These are phyloP conservation scores for Junonia oenone DNA, from an alignment of 2,888 invertebrate genomes.

Conservation along the genomic window DNA sequence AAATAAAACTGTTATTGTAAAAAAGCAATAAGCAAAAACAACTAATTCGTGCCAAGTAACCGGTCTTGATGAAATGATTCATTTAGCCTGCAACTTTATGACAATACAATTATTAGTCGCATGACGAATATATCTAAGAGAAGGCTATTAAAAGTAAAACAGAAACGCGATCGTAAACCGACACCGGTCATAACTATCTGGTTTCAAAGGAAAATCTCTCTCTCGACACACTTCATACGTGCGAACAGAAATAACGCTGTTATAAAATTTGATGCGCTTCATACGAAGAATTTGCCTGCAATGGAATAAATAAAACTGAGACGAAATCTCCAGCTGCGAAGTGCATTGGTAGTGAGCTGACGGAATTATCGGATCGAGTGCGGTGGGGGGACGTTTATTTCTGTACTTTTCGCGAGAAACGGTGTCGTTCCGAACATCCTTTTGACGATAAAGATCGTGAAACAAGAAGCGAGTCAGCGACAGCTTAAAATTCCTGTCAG, in stretches of 20 bases:
- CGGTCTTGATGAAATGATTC: background rate
- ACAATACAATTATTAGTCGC: background rate
- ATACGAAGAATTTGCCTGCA: slow-evolving; percentile 40
- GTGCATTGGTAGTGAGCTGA: slow-evolving; percentile 66
- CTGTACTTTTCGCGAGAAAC: slow-evolving; percentile 67
- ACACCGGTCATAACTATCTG: slow-evolving; percentile 51
- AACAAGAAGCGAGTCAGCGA: background rate
- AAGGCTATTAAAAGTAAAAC: slow-evolving; percentile 53
- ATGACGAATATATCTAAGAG: slow-evolving; percentile 35
- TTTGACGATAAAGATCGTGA: slow-evolving; percentile 27
- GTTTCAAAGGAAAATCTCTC: slow-evolving; percentile 67
- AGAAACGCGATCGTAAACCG: slow-evolving; percentile 52
- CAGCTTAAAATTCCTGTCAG: slow-evolving; percentile 4
- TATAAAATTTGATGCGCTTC: slow-evolving; percentile 39
- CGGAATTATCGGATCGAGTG: slow-evolving; percentile 60
- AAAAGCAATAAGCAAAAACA: background rate
- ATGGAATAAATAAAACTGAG: slow-evolving; percentile 49
- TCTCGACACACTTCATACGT: slow-evolving; percentile 40
- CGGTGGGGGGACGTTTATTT: slow-evolving; percentile 65
- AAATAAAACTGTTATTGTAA: background rate
- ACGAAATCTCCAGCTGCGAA: slow-evolving; percentile 62
- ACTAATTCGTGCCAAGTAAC: background rate
- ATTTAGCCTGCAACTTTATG: background rate
- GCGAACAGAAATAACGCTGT: slow-evolving; percentile 47
- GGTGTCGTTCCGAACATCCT: slow-evolving; percentile 47